Evolutionary conservation across 2,888 invertebrate genomes (phyloP), one percentile per base, ranked within the genome.

Genomic region (Hydropsyche betteni): DNA sequence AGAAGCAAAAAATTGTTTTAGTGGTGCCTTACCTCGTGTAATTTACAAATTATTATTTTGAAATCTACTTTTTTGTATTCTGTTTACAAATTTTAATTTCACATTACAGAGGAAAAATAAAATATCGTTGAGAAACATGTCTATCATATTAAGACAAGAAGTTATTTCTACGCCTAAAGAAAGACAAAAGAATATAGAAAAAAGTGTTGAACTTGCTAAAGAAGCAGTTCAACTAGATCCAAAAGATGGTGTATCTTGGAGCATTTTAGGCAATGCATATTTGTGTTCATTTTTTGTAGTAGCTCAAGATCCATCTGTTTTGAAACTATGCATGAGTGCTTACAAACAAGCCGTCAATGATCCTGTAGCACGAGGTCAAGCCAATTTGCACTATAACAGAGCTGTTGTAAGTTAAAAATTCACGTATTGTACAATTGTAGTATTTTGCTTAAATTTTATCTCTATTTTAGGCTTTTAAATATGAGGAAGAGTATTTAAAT

Each of bases 341-440:
- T 96, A 96, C 82, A 88, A 87, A 73, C 94, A 94, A 84, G 95
- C 96, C 0, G 92, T 92, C 84, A 86, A 88, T 83, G 85, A 95
- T 82, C 86, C 91, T 0, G 86, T 91, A 2, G 91, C 94, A 0
- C 90, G 87, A 81, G 91, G 90, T 77, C 92, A 92, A 80, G 91
- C 94, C 0, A 94, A 95, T 85, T 87, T 96, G 68, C 93, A 93
- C 85, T 95, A 92, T 82, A 96, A 96, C 84, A 92, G 93, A 86
- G 94, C 92, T 76, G 90, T 93, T 82, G 95, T 95, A 86, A 90
- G 92, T 89, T 64, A 74, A 36, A 33, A 68, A 33, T 33, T 69
- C 74, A 14, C 34, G 61, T 33, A 69, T 24, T 24, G 24, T 24
- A 24, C 24, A 24, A 24, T 24, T 24, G 2, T 24, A 24, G 24